Evolutionary conservation across 2,888 invertebrate genomes (phyloP).

Genomic region (Tubulanus polymorphus): DNA sequence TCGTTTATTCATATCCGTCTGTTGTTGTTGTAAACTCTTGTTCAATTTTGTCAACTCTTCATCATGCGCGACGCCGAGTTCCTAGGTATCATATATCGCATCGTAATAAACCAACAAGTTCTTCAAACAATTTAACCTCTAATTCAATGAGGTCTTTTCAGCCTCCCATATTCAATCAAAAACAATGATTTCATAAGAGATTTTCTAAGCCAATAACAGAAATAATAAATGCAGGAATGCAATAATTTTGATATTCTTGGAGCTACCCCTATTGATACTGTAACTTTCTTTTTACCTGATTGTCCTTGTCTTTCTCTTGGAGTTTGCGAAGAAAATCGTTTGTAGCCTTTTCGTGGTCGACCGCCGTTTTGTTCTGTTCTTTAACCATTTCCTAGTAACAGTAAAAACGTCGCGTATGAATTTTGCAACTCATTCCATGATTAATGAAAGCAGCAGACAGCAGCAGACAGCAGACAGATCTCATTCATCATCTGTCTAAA

Average conservation of each 20-base stretch:
- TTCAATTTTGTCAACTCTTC: slow-evolving; percentile 17
- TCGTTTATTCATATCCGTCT: slow-evolving; percentile 23
- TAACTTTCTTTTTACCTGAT: slow-evolving; percentile 18
- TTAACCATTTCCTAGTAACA: slow-evolving; percentile 21
- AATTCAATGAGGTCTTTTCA: not conserved
- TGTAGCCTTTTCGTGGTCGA: slow-evolving; percentile 10
- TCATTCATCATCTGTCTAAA: no score
- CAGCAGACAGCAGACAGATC: no score
- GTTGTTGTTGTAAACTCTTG: slow-evolving; percentile 23
- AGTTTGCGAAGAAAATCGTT: slow-evolving; percentile 11
- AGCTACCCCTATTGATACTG: no score
- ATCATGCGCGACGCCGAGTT: no score
- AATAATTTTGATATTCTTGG: no score
- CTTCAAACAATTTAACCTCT: not conserved
- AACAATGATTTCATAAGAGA: not conserved
- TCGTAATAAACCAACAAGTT: no score
- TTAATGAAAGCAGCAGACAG: no score
- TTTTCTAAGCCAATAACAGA: not conserved
- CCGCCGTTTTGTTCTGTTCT: slow-evolving; percentile 17
- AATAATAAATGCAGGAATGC: not conserved
- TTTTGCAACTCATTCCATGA: no score
- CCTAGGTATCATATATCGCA: no score
- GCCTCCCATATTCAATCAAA: not conserved
- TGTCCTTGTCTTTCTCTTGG: slow-evolving; percentile 19
- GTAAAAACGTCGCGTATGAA: no score